These are phyloP conservation scores for Agrilus planipennis DNA, from an alignment of 1,140 invertebrate species.

Conservation along the genomic window DNA sequence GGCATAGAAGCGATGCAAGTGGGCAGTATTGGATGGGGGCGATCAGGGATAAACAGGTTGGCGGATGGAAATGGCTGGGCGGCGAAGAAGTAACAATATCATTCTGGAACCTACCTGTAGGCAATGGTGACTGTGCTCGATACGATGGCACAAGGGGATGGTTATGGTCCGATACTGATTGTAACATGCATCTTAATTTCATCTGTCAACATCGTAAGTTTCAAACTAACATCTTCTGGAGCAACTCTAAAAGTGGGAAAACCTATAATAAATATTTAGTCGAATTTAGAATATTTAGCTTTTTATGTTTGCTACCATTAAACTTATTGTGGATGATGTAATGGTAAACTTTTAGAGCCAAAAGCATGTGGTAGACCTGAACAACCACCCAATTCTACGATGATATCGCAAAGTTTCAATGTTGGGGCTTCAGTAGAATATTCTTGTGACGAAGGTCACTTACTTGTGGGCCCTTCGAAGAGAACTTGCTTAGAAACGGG, in stretches of 20 bases:
- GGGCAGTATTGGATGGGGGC: constrained; percentile 94
- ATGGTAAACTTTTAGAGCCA: constrained; percentile 48
- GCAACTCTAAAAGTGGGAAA: too few relatives aligned
- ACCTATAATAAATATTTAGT: neutral
- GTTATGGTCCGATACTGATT: constrained; percentile 91
- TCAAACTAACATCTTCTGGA: too few relatives aligned
- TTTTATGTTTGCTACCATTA: neutral
- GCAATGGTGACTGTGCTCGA: constrained; percentile 73
- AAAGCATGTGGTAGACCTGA: constrained; percentile 82
- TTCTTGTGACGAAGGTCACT: constrained; percentile 71
- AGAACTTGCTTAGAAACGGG: constrained; percentile 81
- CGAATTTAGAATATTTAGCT: neutral
- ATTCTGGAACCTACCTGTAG: constrained; percentile 83
- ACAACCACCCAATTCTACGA: constrained; percentile 86
- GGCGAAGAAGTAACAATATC: constrained; percentile 80
- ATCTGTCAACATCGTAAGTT: constrained; percentile 90
- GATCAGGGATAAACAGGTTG: constrained; percentile 64
- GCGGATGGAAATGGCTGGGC: constrained; percentile 83
- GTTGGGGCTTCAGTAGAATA: constrained; percentile 82
- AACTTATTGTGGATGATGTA: constrained; percentile 3
- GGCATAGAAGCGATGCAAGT: constrained; percentile 78
- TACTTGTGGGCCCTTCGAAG: constrained; percentile 71
- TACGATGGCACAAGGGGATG: constrained; percentile 89
- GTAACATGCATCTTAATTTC: constrained; percentile 73
- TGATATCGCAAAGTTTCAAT: constrained; percentile 60